Percentiles rank a stretch among this genome's conserved stretches.
phyloP scores from a whole-genome alignment of 2,888 invertebrate genomes.

The Lapara coniferarum region DNA sequence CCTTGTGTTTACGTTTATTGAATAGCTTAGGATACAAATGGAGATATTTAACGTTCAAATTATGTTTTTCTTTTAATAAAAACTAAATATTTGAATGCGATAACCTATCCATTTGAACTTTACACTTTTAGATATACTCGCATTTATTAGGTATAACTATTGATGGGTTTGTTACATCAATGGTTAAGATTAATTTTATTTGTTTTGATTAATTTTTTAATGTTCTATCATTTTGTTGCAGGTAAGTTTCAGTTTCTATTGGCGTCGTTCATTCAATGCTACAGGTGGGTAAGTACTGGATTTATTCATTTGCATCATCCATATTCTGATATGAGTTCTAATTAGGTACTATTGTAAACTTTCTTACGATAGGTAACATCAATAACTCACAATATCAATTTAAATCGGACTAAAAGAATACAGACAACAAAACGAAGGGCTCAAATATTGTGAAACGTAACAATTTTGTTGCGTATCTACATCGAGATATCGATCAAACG shows the following conservation, averaged over 20 bases:
- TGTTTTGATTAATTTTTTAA: neutral
- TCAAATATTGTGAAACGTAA: constrained; percentile 21
- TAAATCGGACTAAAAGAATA: neutral
- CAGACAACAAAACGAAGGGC: constrained; percentile 1
- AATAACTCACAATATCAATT: neutral
- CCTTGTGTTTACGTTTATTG: neutral
- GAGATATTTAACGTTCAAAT: neutral
- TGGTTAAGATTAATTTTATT: no score
- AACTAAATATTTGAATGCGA: no score
- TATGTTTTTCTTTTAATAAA: no score
- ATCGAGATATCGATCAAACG: constrained; percentile 26
- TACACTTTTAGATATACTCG: no score
- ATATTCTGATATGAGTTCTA: no score
- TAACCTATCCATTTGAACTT: no score
- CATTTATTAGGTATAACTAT: no score
- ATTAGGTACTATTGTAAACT: no score
- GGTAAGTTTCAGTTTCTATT: neutral
- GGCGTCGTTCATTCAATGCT: neutral
- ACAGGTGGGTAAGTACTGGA: neutral
- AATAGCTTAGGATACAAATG: neutral
- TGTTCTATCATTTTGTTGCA: neutral
- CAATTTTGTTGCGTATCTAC: constrained; percentile 20
- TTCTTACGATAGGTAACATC: no score
- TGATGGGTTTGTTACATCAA: no score
- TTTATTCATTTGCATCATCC: neutral